Percentiles rank a stretch among this genome's conserved stretches.
Evolutionary conservation across 2,888 invertebrate species (phyloP).

Genomic region (Tigriopus californicus): DNA sequence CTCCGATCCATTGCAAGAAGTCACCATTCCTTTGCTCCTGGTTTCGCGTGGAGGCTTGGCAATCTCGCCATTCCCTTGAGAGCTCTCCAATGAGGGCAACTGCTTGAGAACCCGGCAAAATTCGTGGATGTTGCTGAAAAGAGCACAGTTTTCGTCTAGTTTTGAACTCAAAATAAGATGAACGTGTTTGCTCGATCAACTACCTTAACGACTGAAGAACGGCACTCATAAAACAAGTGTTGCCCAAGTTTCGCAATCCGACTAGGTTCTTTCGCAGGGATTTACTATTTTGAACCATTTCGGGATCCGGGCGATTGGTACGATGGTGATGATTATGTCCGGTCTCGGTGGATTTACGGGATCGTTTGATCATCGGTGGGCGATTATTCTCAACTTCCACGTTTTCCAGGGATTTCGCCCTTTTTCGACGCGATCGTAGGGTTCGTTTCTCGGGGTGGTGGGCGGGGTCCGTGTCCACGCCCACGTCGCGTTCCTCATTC

Average conservation of each 20-base stretch:
- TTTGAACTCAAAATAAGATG: no score
- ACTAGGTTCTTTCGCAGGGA: constrained; percentile 37
- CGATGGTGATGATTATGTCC: not conserved
- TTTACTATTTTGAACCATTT: not conserved
- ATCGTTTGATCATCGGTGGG: constrained; percentile 35
- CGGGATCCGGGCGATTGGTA: not conserved
- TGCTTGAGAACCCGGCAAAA: constrained; percentile 63
- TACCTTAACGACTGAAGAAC: constrained; percentile 53
- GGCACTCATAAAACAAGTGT: constrained; percentile 71
- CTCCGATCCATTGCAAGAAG: constrained; percentile 30
- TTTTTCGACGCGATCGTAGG: constrained; percentile 24
- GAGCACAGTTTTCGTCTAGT: no score
- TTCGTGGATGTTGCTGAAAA: constrained; percentile 57
- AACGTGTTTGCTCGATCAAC: no score
- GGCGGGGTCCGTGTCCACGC: not conserved
- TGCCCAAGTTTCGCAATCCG: constrained; percentile 58
- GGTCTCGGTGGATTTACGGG: not conserved
- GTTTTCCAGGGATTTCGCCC: constrained; percentile 15
- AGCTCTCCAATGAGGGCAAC: constrained; percentile 45
- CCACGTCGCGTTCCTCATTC: not conserved
- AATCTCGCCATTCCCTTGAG: not conserved
- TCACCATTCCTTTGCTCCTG: not conserved
- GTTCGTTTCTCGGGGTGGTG: constrained; percentile 1
- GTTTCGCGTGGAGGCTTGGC: not conserved
- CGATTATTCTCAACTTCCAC: constrained; percentile 26